phyloP scores from a whole-genome alignment of 2,797 vertebrate genomes.

The Caiman crocodilus region DNA sequence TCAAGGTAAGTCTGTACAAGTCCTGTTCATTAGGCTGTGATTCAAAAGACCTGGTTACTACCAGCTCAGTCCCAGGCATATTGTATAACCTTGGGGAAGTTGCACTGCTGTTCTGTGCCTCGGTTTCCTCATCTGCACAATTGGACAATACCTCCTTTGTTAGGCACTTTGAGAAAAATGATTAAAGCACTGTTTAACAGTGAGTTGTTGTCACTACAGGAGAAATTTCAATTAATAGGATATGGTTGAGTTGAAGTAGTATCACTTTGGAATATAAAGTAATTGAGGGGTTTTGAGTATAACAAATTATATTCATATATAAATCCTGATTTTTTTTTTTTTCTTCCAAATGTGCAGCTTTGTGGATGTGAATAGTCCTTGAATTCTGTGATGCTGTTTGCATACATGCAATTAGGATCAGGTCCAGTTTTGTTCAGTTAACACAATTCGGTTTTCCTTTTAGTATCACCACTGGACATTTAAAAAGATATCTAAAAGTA shows the following conservation, averaged over 20 bases:
- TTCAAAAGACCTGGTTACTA: background rate
- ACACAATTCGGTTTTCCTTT: background rate
- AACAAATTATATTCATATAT: background rate
- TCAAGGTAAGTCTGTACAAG: accelerated
- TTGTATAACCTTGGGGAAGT: background rate
- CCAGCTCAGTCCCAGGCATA: background rate
- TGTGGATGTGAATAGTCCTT: background rate
- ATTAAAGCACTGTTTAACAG: background rate
- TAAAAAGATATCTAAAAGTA: background rate
- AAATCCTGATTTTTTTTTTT: background rate
- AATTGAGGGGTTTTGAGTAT: background rate
- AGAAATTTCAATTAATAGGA: background rate
- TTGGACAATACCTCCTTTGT: background rate
- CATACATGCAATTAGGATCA: background rate
- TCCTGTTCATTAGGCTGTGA: background rate
- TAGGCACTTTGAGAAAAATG: background rate
- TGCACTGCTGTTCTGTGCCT: background rate
- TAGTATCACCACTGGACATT: background rate
- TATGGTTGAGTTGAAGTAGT: background rate
- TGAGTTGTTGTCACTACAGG: background rate
- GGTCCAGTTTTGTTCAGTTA: background rate
- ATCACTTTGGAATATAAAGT: background rate
- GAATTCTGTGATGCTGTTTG: background rate
- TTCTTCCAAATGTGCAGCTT: background rate
- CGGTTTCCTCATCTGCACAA: background rate